These are phyloP conservation scores for Nesometra sesokonis DNA, from an alignment of 35 echinoderm and acorn worm species.

Conservation along the genomic window DNA sequence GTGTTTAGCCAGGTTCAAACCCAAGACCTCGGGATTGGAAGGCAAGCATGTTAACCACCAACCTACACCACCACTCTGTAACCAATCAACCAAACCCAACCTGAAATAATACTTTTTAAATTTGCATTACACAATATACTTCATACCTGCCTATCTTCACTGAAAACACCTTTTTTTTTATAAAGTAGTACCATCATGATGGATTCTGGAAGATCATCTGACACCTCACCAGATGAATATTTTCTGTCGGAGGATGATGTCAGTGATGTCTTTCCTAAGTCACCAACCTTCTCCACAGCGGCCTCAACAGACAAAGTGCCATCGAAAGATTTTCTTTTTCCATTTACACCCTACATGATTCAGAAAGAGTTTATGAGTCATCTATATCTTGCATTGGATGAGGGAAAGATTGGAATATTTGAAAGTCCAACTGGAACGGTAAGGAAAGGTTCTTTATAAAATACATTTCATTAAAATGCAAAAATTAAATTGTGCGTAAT, in stretches of 20 bases:
- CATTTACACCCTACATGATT: conserved; percentile 75
- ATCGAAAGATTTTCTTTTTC: conserved; percentile 53
- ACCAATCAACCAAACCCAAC: too few relatives aligned
- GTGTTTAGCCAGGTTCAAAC: too few relatives aligned
- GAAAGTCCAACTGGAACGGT: conserved; percentile 97
- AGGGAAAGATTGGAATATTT: conserved; percentile 92
- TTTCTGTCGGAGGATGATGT: not conserved
- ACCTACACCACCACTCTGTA: too few relatives aligned
- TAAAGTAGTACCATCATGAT: too few relatives aligned
- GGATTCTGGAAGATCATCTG: not conserved
- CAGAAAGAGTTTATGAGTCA: conserved; percentile 90
- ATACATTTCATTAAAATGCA: not conserved
- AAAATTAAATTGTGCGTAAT: not conserved
- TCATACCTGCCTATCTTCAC: too few relatives aligned
- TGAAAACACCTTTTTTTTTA: too few relatives aligned
- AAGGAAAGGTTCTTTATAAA: too few relatives aligned
- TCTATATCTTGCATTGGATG: conserved; percentile 61
- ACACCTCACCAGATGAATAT: not conserved
- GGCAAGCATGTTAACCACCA: too few relatives aligned
- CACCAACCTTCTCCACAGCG: not conserved
- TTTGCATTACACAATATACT: too few relatives aligned
- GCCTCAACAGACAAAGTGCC: not conserved
- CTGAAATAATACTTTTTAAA: too few relatives aligned
- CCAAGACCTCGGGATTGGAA: too few relatives aligned
- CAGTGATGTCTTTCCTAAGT: not conserved